Evolutionary conservation across 2,888 invertebrate species (phyloP).

Genomic region (Hypsopygia costalis): DNA sequence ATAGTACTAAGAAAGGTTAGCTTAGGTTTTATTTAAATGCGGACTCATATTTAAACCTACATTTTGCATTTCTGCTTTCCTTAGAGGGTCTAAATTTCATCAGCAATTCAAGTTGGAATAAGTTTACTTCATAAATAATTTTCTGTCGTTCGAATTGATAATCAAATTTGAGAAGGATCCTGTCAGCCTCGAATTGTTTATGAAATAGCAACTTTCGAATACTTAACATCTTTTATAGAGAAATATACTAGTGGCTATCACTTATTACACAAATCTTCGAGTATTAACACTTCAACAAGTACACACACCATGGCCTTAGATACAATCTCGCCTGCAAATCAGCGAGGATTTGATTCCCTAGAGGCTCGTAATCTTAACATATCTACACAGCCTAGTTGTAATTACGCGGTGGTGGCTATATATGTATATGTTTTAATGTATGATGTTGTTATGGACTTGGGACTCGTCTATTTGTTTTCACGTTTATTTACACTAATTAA

Average conservation of each 20-base stretch:
- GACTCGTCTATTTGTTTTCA: slow-evolving; percentile 3
- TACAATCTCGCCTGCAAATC: slow-evolving; percentile 13
- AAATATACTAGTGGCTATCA: slow-evolving; percentile 1
- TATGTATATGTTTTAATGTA: slow-evolving; percentile 10
- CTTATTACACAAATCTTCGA: slow-evolving; percentile 5
- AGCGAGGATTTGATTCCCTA: slow-evolving; percentile 13
- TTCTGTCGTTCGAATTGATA: not conserved
- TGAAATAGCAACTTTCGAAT: not conserved
- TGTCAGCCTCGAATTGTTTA: not conserved
- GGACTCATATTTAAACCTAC: not conserved
- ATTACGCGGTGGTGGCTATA: slow-evolving; percentile 10
- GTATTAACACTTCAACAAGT: slow-evolving; percentile 9
- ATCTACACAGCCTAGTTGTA: slow-evolving; percentile 5
- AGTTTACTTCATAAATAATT: slow-evolving; percentile 5
- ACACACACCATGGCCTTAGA: slow-evolving; percentile 6
- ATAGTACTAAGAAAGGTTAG: no score
- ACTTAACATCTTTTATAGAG: not conserved
- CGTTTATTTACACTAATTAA: not conserved
- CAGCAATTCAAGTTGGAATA: slow-evolving; percentile 5
- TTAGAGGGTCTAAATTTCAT: slow-evolving; percentile 1
- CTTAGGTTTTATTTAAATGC: not conserved
- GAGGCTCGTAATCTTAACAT: slow-evolving; percentile 10
- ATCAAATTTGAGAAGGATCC: not conserved
- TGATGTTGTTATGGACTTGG: slow-evolving; percentile 15
- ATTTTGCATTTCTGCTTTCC: slow-evolving; percentile 3